Conservation (phyloP, 2,888 invertebrate genomes). For the Bugulina stolonifera region DNA sequence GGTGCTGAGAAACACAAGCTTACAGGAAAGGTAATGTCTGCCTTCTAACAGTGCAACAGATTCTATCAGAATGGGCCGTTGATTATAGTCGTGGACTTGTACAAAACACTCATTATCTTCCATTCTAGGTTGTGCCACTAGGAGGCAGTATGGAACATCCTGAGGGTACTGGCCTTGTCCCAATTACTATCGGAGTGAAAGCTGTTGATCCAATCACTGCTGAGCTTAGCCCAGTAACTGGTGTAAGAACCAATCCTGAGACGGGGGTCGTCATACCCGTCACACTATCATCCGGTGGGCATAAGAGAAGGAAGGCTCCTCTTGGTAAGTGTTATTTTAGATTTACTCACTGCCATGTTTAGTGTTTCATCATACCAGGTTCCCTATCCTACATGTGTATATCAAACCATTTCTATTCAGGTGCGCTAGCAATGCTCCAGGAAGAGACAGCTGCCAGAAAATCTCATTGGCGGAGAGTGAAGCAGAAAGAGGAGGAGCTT, state of each 20-base stretch:
- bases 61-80: no score
- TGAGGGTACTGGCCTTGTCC: slow-evolving; percentile 46
- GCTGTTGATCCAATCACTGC: slow-evolving; percentile 47
- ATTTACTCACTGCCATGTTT: not conserved
- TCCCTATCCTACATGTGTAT: no score
- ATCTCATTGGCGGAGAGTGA: slow-evolving; percentile 45
- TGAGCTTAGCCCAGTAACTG: slow-evolving; percentile 44
- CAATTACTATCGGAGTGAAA: slow-evolving; percentile 43
- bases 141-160: slow-evolving; percentile 51
- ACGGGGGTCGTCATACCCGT: slow-evolving; percentile 43
- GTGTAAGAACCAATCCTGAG: slow-evolving; percentile 41
- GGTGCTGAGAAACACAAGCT: slow-evolving; percentile 39
- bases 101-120: no score
- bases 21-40: slow-evolving; percentile 35
- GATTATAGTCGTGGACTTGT: no score
- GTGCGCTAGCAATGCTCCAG: slow-evolving; percentile 43
- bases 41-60: no score
- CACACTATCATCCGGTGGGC: slow-evolving; percentile 41
- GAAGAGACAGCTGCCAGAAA: slow-evolving; percentile 44
- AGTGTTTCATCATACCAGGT: not conserved
- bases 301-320: slow-evolving; percentile 42
- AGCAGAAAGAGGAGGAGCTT: slow-evolving; percentile 41
- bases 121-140: slow-evolving; percentile 41
- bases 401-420: no score
- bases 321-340: slow-evolving; percentile 30